Percentiles rank a stretch among this genome's conserved stretches.
Evolutionary conservation across 2,113 vertebrate species (phyloP).

Genomic region (Zapus hudsonius): DNA sequence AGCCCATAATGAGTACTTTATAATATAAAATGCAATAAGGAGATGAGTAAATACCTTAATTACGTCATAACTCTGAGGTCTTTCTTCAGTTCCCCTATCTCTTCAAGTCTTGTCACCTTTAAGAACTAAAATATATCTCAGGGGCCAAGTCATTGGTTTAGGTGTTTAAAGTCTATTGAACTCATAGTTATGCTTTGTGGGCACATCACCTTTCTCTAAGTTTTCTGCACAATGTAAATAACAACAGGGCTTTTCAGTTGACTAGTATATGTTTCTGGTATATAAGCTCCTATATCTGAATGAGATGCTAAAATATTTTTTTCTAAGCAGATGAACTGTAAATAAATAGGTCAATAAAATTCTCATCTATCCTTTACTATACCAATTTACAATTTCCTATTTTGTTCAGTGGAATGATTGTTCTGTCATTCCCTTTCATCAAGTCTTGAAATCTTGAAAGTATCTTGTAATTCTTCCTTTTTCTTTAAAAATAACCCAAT

Average conservation of each 20-base stretch:
- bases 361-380: background rate
- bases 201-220: slow-evolving; percentile 34
- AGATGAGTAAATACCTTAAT: background rate
- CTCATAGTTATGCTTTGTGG: background rate
- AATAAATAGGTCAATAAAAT: slow-evolving; percentile 5
- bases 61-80: slow-evolving; percentile 19
- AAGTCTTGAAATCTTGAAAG: slow-evolving; percentile 13
- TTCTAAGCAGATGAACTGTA: slow-evolving; percentile 34
- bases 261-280: slow-evolving; percentile 16
- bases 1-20: background rate
- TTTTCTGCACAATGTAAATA: slow-evolving; percentile 33
- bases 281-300: background rate
- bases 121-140: slow-evolving; percentile 48
- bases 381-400: slow-evolving; percentile 14
- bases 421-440: background rate
- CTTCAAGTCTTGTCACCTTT: slow-evolving; percentile 40
- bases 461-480: background rate
- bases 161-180: slow-evolving; percentile 47
- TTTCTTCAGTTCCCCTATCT: slow-evolving; percentile 1
- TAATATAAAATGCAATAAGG: slow-evolving; percentile 13
- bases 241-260: background rate
- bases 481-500: background rate
- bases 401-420: background rate
- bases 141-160: slow-evolving; percentile 30
- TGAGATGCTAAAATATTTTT: slow-evolving; percentile 24